Percentiles rank a stretch among this genome's conserved stretches.
phyloP scores from a whole-genome alignment of 2,113 vertebrate species.

The Chloropsis hardwickii region DNA sequence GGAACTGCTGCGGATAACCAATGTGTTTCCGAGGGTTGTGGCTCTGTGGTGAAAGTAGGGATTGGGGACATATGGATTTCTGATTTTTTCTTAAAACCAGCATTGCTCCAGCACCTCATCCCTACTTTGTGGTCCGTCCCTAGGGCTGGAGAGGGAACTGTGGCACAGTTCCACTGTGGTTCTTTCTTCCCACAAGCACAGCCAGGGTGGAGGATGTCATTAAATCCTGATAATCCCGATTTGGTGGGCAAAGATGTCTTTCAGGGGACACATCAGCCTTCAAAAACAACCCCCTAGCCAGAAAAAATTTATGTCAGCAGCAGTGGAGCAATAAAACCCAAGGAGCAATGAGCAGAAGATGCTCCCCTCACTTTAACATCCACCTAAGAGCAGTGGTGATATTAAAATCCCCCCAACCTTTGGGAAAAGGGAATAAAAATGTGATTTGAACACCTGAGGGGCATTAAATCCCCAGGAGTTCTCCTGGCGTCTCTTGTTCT shows the following conservation, averaged over 20 bases:
- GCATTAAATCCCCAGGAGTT: not conserved
- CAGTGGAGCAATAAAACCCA: not conserved
- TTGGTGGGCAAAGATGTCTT: not conserved
- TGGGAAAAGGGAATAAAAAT: not conserved
- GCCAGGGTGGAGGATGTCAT: accelerated
- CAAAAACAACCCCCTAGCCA: too few species aligned
- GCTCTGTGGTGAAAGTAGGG: not conserved
- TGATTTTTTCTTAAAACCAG: not conserved
- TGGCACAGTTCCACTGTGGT: not conserved
- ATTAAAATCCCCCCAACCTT: not conserved
- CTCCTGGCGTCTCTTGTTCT: accelerated
- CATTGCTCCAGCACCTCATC: not conserved
- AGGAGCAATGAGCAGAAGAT: not conserved
- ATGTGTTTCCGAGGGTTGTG: not conserved
- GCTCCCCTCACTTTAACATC: not conserved
- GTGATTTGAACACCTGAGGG: not conserved
- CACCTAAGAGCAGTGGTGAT: not conserved
- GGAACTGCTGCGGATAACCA: accelerated
- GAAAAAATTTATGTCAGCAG: not conserved
- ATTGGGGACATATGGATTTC: not conserved
- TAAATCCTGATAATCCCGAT: not conserved
- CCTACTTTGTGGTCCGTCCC: not conserved
- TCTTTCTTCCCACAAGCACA: accelerated
- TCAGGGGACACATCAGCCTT: not conserved
- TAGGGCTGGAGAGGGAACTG: not conserved